A percentile compares a stretch with the other conserved stretches of the same genome.
phyloP scores from a whole-genome alignment of 2,113 vertebrate genomes.

The Hemibagrus wyckioides region DNA sequence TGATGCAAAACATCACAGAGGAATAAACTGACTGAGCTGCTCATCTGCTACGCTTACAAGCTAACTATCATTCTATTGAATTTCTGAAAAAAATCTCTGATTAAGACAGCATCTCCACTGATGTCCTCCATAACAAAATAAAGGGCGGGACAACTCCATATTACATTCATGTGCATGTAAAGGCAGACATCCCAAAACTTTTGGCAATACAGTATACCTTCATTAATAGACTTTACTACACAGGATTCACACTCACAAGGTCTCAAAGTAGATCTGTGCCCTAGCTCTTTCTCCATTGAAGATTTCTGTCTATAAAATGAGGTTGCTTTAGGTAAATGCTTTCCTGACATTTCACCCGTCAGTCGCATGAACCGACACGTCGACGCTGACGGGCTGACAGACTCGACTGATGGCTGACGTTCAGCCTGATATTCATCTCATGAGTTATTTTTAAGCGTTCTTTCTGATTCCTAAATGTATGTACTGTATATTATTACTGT shows the following conservation, averaged over 20 bases:
- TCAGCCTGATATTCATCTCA: conserved; percentile 3
- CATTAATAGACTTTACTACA: neutral
- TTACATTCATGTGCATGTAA: no score
- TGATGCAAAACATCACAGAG: no score
- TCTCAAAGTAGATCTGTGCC: neutral
- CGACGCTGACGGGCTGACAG: neutral
- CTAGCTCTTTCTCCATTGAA: neutral
- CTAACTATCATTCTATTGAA: no score
- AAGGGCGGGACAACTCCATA: no score
- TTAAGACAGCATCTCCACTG: no score
- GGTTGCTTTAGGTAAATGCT: conserved; percentile 18
- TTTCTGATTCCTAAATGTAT: neutral
- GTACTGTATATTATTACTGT: neutral
- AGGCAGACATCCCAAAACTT: no score
- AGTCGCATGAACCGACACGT: neutral
- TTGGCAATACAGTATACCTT: no score
- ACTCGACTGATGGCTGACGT: neutral
- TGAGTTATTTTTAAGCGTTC: neutral
- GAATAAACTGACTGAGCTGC: no score
- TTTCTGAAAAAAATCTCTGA: no score
- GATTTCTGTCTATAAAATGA: neutral
- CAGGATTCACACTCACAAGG: neutral
- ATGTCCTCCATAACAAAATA: no score
- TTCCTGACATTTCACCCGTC: neutral
- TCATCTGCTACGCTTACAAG: no score